Evolutionary conservation across 1,140 invertebrate species (phyloP), one percentile per base, ranked within the genome.

Genomic region (Drosophila pallidifrons): DNA sequence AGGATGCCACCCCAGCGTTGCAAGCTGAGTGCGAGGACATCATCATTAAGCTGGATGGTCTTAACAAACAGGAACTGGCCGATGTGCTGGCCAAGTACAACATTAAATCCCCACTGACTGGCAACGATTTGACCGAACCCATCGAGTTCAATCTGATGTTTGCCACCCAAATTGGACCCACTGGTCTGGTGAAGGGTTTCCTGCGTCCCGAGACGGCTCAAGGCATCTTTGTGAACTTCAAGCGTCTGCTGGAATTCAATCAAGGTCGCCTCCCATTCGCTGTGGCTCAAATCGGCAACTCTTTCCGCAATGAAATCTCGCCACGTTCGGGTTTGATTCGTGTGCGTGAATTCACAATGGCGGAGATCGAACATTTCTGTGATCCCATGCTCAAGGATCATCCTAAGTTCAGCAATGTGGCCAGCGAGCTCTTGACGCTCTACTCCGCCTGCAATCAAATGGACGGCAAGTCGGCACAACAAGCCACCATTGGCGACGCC

Each of bases 141-240:
- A 96, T 99, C 68, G 98, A 99, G 85, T 99, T 99, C 92, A 99
- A 99, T 94, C 94, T 99, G 2, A 99, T 99, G 99, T 99, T 99
- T 93, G 96, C 95, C 35, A 99, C 98, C 0, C 96, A 97, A 91
- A 99, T 99, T 91, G 99, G 99, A 28, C 99, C 99, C 6, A 97
- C 98, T 70, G 99, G 99, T 2, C 93, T 97, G 25, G 94, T 99
- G 0, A 99, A 99, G 94, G 98, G 98, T 38, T 99, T 96, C 91
- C 93, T 99, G 0, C 95, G 99, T 78, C 99, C 99, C 28, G 99
- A 99, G 94, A 99, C 99, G 20, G 99, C 99, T 2, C 99, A 99
- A 93, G 99, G 99, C 25, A 99, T 99, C 66, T 99, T 99, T 94
- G 99, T 99, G 0, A 99, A 99, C 93, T 99, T 99, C 16, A 92